Base-by-base conservation (phyloP, 2,797 vertebrate genomes). In the Clarias fuscus region DNA sequence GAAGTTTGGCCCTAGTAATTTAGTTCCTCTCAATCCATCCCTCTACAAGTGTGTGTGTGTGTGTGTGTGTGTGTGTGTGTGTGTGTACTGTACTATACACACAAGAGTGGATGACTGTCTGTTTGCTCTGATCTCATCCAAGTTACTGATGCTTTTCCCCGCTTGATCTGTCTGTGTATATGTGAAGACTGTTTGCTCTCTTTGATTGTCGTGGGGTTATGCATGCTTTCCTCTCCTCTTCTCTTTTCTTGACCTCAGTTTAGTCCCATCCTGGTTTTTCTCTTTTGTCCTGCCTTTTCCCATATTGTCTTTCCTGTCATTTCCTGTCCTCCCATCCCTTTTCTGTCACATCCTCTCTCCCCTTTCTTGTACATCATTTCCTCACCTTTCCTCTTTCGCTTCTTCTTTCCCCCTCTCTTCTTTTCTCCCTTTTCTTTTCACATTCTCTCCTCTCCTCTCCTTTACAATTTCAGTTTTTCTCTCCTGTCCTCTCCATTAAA, bases 1-100 rank as follows among this genome's bases (percentile, higher is more conserved):
- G 64, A 61, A 92, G 93, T 95, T 93, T 94, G 90, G 89, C 91
- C 89, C 90, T 89, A 91, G 90, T 65, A 76, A 59, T 94, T 91
- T 89, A 92, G 91, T 91, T 89, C 53, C 64, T 48, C 58, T 68
- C 37, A 48, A 14, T 43, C 72, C 17, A 43, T 77, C 24, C 71
- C 61, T 77, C 33, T 61, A 22, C 43, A 53, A 64, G 17, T 67
- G 18, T 81, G 53, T 48, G 79, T 82, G 78, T 76, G 43, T n/a
- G 58, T 62, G 73, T 62, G 70, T 30, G 24, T 81, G 77, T 85
- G 67, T 85, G 79, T 73, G 67, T 40, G 75, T 71, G 58, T 72
- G 77, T 81, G 77, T 64, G 84, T 72, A 13, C 13, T 72, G 53
- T 83, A 78, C 56, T 76, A 27, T 86, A 65, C 68, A 82, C 68